Conservation (phyloP, 2,113 vertebrate genomes). For the Pluvianellus socialis region DNA sequence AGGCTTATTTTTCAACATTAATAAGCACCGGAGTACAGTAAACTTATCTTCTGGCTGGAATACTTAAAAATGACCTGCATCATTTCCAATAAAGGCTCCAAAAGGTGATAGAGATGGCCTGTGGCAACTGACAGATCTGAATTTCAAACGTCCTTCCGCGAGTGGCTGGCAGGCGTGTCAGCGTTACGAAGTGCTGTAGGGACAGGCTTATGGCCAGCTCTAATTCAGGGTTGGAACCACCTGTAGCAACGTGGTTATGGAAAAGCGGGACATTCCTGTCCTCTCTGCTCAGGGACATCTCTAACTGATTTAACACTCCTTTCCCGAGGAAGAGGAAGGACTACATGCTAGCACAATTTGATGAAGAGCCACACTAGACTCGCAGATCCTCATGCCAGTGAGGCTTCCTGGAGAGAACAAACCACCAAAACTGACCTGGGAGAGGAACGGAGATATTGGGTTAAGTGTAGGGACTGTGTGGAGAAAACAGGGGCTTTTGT, state of each 20-base stretch:
- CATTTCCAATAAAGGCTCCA: not conserved
- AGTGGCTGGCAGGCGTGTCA: not conserved
- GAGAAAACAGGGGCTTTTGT: not conserved
- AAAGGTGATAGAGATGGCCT: not conserved
- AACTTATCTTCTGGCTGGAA: conserved; percentile 19
- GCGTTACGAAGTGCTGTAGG: fast-evolving
- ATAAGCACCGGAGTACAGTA: not conserved
- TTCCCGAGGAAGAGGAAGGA: not conserved
- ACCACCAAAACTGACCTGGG: not conserved
- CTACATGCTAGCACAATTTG: too few species aligned
- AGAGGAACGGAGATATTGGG: not conserved
- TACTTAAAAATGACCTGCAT: not conserved
- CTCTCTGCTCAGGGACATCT: not conserved
- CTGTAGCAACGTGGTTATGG: not conserved
- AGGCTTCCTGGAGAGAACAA: too few species aligned
- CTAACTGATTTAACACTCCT: not conserved
- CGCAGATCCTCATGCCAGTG: too few species aligned
- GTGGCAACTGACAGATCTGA: not conserved
- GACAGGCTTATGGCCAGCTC: not conserved
- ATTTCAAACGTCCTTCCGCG: not conserved
- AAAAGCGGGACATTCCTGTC: not conserved
- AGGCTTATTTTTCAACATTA: conserved; percentile 47
- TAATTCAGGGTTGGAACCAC: not conserved
- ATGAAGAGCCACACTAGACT: too few species aligned
- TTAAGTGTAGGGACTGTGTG: not conserved